Evolutionary conservation across 2,797 vertebrate species (phyloP).

Genomic region (Sphenopsis melanotis): DNA sequence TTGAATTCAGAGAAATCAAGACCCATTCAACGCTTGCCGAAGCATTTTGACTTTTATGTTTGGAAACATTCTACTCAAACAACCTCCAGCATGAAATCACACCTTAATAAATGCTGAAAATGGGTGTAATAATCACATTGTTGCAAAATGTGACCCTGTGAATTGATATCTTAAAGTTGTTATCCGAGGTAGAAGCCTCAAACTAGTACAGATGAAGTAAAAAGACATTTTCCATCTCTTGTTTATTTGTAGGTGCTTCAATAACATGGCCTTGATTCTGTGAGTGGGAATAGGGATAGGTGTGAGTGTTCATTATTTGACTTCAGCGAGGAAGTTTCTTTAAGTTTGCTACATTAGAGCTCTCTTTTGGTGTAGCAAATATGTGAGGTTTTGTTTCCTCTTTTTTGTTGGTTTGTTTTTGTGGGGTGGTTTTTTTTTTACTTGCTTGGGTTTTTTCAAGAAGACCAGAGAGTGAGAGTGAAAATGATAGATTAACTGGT

Average conservation of each 20-base stretch:
- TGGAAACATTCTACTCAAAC: neutral
- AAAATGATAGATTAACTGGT: neutral
- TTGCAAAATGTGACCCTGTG: neutral
- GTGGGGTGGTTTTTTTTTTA: fast-evolving
- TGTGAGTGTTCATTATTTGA: fast-evolving
- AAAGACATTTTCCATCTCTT: neutral
- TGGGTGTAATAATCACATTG: neutral
- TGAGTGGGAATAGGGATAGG: neutral
- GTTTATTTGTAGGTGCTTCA: neutral
- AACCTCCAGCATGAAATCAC: neutral
- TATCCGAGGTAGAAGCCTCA: neutral
- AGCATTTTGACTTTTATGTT: neutral
- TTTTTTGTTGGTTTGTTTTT: neutral
- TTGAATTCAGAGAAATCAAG: neutral
- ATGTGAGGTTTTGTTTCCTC: neutral
- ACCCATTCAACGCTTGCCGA: neutral
- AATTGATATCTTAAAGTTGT: neutral
- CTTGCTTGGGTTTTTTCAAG: neutral
- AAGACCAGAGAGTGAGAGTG: neutral
- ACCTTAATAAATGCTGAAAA: neutral
- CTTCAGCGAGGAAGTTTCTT: neutral
- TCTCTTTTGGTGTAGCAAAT: neutral
- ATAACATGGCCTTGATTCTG: neutral
- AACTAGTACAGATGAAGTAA: neutral
- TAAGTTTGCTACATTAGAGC: neutral